A percentile compares a stretch with the other conserved stretches of the same genome.
Conservation (phyloP, 2,888 invertebrate species). For the Anorthoa munda region DNA sequence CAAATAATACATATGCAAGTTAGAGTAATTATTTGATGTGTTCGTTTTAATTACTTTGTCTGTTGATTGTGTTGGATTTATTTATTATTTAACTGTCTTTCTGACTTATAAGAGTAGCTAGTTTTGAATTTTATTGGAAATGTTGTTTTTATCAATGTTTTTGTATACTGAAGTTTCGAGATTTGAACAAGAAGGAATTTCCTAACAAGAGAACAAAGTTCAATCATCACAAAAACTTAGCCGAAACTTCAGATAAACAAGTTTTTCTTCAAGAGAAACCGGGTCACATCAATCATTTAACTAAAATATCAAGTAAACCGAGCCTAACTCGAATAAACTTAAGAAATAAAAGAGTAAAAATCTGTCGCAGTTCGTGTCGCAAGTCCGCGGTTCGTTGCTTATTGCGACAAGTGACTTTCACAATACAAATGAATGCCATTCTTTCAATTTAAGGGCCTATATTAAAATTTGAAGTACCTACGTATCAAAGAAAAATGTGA, state of each 20-base stretch:
- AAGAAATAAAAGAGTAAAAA: conserved; percentile 46
- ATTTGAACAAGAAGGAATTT: neutral
- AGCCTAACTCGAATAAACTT: conserved; percentile 33
- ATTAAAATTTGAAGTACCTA: conserved; percentile 33
- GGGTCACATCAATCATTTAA: conserved; percentile 39
- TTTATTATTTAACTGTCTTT: neutral
- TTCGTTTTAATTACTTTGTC: conserved; percentile 1
- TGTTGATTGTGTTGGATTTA: neutral
- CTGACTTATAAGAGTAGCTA: neutral
- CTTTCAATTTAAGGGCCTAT: conserved; percentile 58
- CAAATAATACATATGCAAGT: neutral
- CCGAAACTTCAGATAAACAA: conserved; percentile 3
- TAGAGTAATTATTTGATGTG: neutral
- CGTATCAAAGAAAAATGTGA: conserved; percentile 33
- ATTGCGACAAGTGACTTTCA: conserved; percentile 64
- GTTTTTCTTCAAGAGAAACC: conserved; percentile 22
- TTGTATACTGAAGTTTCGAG: neutral
- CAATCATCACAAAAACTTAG: neutral
- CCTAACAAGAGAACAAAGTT: neutral
- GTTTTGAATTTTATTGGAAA: neutral
- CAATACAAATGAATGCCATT: conserved; percentile 42
- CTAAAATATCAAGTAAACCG: conserved; percentile 42
- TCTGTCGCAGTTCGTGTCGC: conserved; percentile 43
- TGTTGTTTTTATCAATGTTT: neutral
- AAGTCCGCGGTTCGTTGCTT: conserved; percentile 53